Evolutionary conservation across 64 coral and sea anemone genomes (phyloP).

Genomic region (Montipora cactus): DNA sequence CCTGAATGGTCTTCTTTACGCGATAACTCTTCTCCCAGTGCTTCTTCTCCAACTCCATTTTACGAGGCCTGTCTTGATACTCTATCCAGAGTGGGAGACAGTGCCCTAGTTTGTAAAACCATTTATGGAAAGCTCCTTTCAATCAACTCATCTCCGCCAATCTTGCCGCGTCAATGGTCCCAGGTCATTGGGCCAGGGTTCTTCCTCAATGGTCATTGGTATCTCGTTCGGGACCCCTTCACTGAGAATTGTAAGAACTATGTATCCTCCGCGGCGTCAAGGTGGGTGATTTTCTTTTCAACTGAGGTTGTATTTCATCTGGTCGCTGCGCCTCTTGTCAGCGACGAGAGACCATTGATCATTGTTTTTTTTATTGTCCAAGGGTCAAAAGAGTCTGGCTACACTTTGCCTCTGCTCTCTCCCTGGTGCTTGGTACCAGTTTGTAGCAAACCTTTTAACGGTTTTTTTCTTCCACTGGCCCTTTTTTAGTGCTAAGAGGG

Average conservation of each 20-base stretch:
- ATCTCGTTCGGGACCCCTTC: neutral
- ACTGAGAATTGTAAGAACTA: neutral
- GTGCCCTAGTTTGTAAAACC: neutral
- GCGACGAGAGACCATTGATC: neutral
- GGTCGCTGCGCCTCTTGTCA: neutral
- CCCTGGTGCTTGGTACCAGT: neutral
- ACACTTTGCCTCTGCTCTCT: neutral
- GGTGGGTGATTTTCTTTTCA: neutral
- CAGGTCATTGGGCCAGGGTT: neutral
- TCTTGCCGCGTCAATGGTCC: neutral
- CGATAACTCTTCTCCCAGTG: neutral
- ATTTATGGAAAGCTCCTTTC: neutral
- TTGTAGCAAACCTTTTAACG: neutral
- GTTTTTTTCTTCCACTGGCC: neutral
- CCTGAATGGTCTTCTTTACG: neutral
- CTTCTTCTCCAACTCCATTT: neutral
- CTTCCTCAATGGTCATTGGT: neutral
- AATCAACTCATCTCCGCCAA: neutral
- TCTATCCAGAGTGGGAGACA: neutral
- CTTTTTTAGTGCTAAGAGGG: no score
- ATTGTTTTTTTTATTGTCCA: neutral
- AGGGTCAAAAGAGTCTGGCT: neutral
- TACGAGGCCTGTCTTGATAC: neutral
- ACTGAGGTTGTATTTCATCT: neutral
- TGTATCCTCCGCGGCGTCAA: neutral